These are phyloP conservation scores for Dendrocopos noguchii DNA, from an alignment of 2,113 vertebrate genomes.

Conservation along the genomic window DNA sequence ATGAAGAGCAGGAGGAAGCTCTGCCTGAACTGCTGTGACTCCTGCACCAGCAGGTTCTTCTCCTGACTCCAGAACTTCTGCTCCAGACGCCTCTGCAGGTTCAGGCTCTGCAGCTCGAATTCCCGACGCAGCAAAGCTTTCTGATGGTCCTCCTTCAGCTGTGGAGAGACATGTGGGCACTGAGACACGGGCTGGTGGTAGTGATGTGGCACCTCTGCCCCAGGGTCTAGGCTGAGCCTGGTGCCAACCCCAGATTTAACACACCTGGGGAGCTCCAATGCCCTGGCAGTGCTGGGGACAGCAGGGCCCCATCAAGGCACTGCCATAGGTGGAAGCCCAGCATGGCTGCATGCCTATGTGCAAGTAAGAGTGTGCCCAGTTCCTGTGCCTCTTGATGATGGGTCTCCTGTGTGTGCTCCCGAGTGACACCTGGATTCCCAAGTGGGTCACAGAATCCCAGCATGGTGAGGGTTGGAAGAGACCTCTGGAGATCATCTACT, in stretches of 20 bases:
- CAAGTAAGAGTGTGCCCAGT: not conserved
- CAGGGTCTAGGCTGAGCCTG: not conserved
- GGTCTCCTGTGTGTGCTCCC: not conserved
- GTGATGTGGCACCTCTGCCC: accelerated
- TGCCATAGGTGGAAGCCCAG: not conserved
- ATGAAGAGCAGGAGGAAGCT: slow-evolving; percentile 92
- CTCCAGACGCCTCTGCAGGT: slow-evolving; percentile 91
- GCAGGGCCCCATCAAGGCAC: not conserved
- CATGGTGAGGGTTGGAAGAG: too few relatives aligned
- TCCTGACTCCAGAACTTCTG: slow-evolving; percentile 96
- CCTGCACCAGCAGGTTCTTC: slow-evolving; percentile 92
- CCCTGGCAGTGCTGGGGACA: not conserved
- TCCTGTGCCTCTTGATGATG: not conserved
- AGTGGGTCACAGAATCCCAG: too few relatives aligned
- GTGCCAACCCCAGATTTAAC: not conserved
- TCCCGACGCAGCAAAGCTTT: slow-evolving; percentile 89
- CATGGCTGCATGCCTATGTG: not conserved
- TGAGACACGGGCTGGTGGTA: not conserved
- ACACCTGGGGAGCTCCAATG: accelerated
- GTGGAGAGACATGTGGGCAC: not conserved
- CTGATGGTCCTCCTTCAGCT: slow-evolving; percentile 96
- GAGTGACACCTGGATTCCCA: not conserved
- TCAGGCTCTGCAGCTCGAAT: slow-evolving; percentile 95
- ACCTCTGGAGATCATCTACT: too few relatives aligned
- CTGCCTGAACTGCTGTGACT: slow-evolving; percentile 95